These are phyloP conservation scores for Solenodon paradoxus DNA, from an alignment of 2,113 vertebrate genomes.

Conservation along the genomic window DNA sequence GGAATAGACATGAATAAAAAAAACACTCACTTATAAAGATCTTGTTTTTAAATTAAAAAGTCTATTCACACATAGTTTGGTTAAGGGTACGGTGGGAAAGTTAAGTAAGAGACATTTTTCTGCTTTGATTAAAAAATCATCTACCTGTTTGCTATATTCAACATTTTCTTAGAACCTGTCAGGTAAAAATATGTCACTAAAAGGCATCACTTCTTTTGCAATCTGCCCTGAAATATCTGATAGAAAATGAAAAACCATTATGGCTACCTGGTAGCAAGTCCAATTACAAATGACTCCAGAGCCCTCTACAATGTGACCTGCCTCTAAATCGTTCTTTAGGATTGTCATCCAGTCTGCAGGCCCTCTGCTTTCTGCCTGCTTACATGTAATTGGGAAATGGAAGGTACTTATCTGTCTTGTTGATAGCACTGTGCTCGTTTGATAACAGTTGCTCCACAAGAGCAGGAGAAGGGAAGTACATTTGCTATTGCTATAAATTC, in stretches of 20 bases:
- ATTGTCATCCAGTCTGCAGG: not conserved
- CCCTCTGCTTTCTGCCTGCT: conserved; percentile 28
- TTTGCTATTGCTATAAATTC: conserved; percentile 46
- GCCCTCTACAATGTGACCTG: conserved; percentile 39
- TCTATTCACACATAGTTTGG: not conserved
- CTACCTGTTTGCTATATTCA: not conserved
- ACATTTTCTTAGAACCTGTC: conserved; percentile 27
- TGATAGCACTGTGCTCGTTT: conserved; percentile 32
- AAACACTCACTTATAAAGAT: not conserved
- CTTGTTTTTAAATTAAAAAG: not conserved
- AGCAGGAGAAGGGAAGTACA: not conserved
- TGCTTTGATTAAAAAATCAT: conserved; percentile 33
- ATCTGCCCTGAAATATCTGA: conserved; percentile 53
- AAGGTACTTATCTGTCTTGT: conserved; percentile 65
- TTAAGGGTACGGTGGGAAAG: not conserved
- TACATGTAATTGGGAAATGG: conserved; percentile 44
- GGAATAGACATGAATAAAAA: not conserved
- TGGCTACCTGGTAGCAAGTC: conserved; percentile 49
- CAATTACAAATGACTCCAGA: conserved; percentile 63
- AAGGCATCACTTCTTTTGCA: conserved; percentile 48
- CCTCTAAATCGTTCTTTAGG: conserved; percentile 34
- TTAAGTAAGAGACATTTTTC: not conserved
- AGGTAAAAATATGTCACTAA: conserved; percentile 37
- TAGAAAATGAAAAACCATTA: conserved; percentile 65
- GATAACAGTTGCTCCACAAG: conserved; percentile 40